Base-by-base conservation (phyloP, 2,797 vertebrate genomes). In the Botia almorhae region DNA sequence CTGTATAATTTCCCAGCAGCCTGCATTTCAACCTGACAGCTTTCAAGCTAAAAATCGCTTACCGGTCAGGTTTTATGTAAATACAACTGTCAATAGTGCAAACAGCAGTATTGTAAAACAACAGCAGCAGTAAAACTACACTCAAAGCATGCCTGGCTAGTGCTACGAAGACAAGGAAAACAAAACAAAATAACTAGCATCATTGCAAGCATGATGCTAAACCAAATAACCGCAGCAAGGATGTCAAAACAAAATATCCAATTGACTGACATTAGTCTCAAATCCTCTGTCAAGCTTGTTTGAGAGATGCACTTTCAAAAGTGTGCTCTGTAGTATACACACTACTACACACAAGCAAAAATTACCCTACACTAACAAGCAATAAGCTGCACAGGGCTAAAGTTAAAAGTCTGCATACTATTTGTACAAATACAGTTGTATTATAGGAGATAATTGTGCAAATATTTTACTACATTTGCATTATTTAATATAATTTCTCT, bases 211-310 rank as follows among this genome's bases (percentile, higher is more conserved):
- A 63, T 78, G 80, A 88, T 83, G 81, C 80, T 85, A 81, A 88
- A 87, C 74, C 81, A 21, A 70, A 90, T 84, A 82, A 84, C 70
- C 80, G 67, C 60, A 74, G 69, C 67, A 70, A 80, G 74, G 74
- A 80, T 84, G 85, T 87, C 81, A 86, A 81, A 86, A 81, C 83
- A 83, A 67, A 78, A 85, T 23, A 70, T 82, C 87, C 91, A 92
- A 89, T 90, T 90, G 87, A 89, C 83, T 89, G 84, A 87, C 86
- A 91, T 89, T 87, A 91, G 87, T 84, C 87, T 92, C 91, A 92
- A 85, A 74, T 85, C 46, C 87, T 79, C 82, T 89, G 86, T 91
- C 88, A 88, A 50, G 83, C 83, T 85, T 69, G 77, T 68, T 82
- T 81, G 55, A 78, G 63, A 80, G 55, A 81, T 72, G n/a, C n/a